Conservation (phyloP, 2,113 vertebrate species). For the Poecilia latipinna region DNA sequence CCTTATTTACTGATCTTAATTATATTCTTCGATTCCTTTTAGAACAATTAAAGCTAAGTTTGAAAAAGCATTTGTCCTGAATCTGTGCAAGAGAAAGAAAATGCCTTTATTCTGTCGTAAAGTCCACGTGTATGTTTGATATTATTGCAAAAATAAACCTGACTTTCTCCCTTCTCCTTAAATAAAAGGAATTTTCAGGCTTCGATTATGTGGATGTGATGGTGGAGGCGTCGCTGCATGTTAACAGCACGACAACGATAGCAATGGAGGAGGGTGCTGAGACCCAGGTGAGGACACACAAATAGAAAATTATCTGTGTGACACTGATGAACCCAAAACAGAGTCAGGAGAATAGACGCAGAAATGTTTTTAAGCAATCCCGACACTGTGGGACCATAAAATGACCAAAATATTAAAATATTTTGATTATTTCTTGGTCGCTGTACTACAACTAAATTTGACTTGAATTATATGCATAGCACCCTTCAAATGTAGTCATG, state of each 20-base stretch:
- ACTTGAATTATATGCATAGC: too few species aligned
- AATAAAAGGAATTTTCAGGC: constrained; percentile 84
- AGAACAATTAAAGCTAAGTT: neutral
- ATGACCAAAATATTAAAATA: neutral
- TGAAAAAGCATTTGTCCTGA: neutral
- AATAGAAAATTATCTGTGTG: neutral
- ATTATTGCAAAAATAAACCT: neutral
- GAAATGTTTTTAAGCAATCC: neutral
- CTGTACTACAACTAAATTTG: too few species aligned
- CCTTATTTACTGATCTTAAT: neutral
- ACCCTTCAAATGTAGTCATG: too few species aligned
- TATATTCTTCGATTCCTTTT: neutral
- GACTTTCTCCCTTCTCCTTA: neutral
- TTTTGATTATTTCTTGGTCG: neutral
- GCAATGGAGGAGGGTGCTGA: constrained; percentile 82
- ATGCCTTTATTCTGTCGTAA: too few species aligned
- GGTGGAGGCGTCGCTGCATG: constrained; percentile 82
- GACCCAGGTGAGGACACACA: constrained; percentile 77
- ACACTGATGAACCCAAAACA: neutral
- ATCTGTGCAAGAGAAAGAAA: neutral
- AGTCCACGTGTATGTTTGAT: neutral
- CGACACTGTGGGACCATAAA: neutral
- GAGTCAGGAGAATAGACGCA: neutral
- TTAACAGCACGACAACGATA: constrained; percentile 80
- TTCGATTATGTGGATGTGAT: constrained; percentile 88